These are phyloP conservation scores for Manis javanica DNA, from an alignment of 2,797 vertebrate species.

Conservation along the genomic window DNA sequence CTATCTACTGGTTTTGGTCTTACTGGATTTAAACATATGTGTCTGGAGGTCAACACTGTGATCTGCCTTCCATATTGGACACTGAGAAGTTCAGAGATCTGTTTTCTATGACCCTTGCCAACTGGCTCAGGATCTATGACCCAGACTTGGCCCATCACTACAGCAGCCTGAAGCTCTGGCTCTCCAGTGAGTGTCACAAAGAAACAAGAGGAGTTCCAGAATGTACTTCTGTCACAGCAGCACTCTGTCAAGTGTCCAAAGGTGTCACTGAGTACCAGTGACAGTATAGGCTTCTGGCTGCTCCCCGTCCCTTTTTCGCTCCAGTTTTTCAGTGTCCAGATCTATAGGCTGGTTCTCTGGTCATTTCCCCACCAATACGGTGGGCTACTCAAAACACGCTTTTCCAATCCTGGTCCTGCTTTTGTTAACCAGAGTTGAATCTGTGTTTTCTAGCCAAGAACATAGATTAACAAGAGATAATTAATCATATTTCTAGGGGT, in stretches of 20 bases:
- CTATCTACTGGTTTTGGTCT: not conserved
- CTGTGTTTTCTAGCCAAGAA: not conserved
- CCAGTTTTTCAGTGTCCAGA: not conserved
- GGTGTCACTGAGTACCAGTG: not conserved
- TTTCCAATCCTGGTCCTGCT: not conserved
- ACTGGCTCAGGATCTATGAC: not conserved
- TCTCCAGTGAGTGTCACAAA: not conserved
- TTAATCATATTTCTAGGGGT: conserved; percentile 58
- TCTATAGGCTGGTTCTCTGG: not conserved
- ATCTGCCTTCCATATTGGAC: not conserved
- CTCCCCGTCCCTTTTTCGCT: not conserved
- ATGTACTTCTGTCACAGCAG: not conserved
- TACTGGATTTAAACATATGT: not conserved
- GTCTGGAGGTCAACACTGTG: not conserved
- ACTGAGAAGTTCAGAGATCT: not conserved
- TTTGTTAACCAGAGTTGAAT: not conserved
- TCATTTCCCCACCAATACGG: not conserved
- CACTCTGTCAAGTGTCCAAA: not conserved
- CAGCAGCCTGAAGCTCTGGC: not conserved
- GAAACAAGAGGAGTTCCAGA: not conserved
- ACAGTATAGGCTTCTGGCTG: not conserved
- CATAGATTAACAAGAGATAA: conserved; percentile 58
- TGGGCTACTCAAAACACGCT: not conserved
- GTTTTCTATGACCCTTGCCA: not conserved
- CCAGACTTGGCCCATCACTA: not conserved